phyloP scores from a whole-genome alignment of 2,797 vertebrate genomes.

The Catostomus latipinnis region DNA sequence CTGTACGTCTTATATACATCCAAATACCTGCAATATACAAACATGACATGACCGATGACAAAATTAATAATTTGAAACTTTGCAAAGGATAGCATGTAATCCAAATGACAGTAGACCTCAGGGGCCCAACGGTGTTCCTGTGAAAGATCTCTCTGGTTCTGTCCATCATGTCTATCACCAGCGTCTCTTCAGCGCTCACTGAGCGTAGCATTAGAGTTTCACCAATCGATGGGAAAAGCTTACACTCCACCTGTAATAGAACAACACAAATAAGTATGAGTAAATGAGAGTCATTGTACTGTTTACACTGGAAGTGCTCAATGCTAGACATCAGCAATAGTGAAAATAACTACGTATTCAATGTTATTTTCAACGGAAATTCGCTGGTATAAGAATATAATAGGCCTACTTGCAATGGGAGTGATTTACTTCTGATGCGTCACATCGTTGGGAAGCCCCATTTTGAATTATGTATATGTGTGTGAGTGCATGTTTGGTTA shows the following conservation, averaged over 20 bases:
- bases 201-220: conserved; percentile 76
- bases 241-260: conserved; percentile 83
- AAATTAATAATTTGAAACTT: neutral
- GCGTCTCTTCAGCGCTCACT: conserved; percentile 78
- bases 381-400: no score
- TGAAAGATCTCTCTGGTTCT: conserved; percentile 81
- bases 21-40: conserved; percentile 84
- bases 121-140: conserved; percentile 85
- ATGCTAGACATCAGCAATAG: no score
- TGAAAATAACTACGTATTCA: no score
- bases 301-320: no score
- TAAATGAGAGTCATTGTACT: no score
- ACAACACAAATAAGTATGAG: no score
- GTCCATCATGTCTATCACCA: conserved; percentile 79
- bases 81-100: neutral
- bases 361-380: no score
- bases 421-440: no score
- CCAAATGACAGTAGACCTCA: conserved; percentile 74
- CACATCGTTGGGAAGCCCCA: no score
- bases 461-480: no score
- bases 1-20: conserved; percentile 84
- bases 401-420: no score
- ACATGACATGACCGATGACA: neutral
- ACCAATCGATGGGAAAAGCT: conserved; percentile 80
- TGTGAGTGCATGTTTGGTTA: no score